Conservation (phyloP, 2,797 vertebrate species). For the Schizothorax lantsangensis region DNA sequence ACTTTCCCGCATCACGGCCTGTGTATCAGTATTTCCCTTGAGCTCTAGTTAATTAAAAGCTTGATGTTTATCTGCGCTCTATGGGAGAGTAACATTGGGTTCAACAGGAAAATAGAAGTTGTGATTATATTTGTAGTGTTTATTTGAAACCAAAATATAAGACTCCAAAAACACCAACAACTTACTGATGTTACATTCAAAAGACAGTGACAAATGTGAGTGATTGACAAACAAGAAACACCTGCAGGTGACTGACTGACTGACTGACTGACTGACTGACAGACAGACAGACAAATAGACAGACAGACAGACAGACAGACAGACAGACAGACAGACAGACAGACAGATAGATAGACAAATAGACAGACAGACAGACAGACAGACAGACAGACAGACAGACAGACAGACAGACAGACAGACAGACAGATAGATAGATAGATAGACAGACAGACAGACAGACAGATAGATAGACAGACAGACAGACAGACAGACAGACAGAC, state of each 20-base stretch:
- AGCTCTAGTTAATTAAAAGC: conserved; percentile 78
- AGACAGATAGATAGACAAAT: too few species aligned
- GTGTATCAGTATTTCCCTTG: conserved; percentile 74
- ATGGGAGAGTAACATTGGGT: conserved; percentile 56
- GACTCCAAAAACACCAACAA: conserved; percentile 41
- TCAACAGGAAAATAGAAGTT: conserved; percentile 19
- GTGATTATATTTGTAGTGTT: not conserved
- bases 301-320: not conserved
- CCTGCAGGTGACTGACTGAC: too few species aligned
- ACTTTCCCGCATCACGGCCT: not conserved
- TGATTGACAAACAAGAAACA: too few species aligned
- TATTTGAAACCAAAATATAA: not conserved
- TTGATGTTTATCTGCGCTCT: conserved; percentile 71
- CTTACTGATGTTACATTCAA: not conserved
- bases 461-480: too few species aligned
- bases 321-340: too few species aligned
- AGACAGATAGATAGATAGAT: too few species aligned
- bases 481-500: too few species aligned
- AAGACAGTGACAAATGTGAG: conserved; percentile 46
- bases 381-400: too few species aligned
- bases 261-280: too few species aligned
- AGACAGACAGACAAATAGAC: not conserved
- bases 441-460: too few species aligned
- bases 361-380: too few species aligned
- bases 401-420: too few species aligned